These are phyloP conservation scores for Ischnura elegans DNA, from an alignment of 2,888 invertebrate genomes.

Conservation along the genomic window DNA sequence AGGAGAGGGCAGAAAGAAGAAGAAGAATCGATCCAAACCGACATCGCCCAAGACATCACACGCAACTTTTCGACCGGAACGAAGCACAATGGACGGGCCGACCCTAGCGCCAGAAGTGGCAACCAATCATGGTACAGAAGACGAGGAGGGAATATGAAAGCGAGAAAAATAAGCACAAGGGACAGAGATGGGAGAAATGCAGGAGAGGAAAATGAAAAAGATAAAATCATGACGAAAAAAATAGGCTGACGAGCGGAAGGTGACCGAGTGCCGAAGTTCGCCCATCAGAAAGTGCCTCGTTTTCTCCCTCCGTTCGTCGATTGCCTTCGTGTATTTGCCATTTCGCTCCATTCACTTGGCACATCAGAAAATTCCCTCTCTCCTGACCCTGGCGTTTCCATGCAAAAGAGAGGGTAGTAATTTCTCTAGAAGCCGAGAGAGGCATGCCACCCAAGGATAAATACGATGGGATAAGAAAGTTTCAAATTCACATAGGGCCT, in stretches of 20 bases:
- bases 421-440: no score
- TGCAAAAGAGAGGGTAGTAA: no score
- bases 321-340: not conserved
- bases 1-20: not conserved
- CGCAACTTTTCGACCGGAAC: slow-evolving; percentile 25
- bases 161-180: no score
- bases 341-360: not conserved
- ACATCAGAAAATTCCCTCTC: not conserved
- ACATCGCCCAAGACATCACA: not conserved
- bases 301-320: not conserved
- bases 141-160: no score
- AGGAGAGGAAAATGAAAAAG: not conserved
- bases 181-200: not conserved
- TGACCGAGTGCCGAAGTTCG: slow-evolving; percentile 34
- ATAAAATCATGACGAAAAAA: not conserved
- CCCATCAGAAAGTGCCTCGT: not conserved
- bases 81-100: slow-evolving; percentile 33
- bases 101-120: slow-evolving; percentile 18
- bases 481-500: no score
- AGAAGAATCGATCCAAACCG: slow-evolving; percentile 22
- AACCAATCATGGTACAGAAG: slow-evolving; percentile 18
- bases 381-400: no score
- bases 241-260: not conserved
- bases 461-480: no score
- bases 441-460: no score